Evolutionary conservation across 2,888 invertebrate species (phyloP), one percentile per base, ranked within the genome.

Genomic region (Nomada hirtipes): DNA sequence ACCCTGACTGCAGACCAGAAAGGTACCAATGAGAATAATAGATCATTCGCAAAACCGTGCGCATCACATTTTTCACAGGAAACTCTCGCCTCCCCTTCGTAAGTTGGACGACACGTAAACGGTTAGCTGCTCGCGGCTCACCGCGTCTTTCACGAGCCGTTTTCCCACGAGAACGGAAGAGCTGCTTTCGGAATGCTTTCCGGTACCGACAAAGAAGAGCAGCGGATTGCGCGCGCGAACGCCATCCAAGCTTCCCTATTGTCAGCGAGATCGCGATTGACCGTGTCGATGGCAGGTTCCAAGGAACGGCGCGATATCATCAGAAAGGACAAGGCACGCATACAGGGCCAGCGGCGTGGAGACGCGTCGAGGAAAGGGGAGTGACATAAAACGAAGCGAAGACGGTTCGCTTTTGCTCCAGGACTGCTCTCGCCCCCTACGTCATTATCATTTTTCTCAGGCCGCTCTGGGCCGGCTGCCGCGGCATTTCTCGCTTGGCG

Each of bases 301-400:
- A 13, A 11, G 64, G 60, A 52, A 70, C 69, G 20, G 3, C 63
- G 44, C 64, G 70, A 79, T 76, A 83, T 52, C 72, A 73, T 83
- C 77, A 11, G 20, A 23, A 23, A 18, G 60, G 44, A 72, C 64
- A 60, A 13, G 57, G n/a, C 50, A n/a, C 63, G 50, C 74, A 18
- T 50, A 42, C 68, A 59, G 42, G 23, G 26, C 44, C 61, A 60
- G 44, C 59, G 18, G 36, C 1, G 67, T 15, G 63, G n/a, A n/a
- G 23, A n/a, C 72, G 67, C 59, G 53, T 26, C 26, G 26, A 44
- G 23, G 26, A 64, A 74, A 68, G 29, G 57, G 29, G 83, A 76
- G 84, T 77, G 82, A 85, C 83, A 85, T 81, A 85, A 87, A 89
- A 86, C 80, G 84, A 83, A 86, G 82, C 68, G 53, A 15, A 47